Base-by-base conservation (phyloP, 2,797 vertebrate species). In the Limnodromus scolopaceus region DNA sequence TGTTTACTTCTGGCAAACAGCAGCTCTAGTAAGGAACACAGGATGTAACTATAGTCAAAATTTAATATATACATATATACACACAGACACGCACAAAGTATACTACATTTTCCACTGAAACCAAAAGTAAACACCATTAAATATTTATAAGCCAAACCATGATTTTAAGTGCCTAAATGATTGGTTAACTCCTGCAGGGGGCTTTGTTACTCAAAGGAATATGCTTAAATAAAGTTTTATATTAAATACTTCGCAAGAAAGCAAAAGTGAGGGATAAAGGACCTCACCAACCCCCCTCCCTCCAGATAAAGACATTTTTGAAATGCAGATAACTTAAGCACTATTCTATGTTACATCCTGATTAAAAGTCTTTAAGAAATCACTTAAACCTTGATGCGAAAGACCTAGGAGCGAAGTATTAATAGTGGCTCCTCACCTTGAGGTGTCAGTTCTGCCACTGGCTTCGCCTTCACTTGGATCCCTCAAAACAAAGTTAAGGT, bases 381-480 rank as follows among this genome's bases (percentile, higher is more conserved):
- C 46, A 60, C 41, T 75, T 87, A 94, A 94, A 91, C 75, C 63
- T 84, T 51, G 97, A 96, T 57, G 94, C 53, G 11, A 94, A 80
- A 97, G 96, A 89, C 96, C 97, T 95, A 78, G 93, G 93, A 96
- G 97, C 96, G 84, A 97, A 97, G 97, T 87, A 92, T 96, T 85
- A 93, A 97, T 93, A 95, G 97, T 96, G 96, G 96, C 97, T 97
- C 97, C 99, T 99, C 98, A 99, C 99, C 99, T 99, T 96, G 99
- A 98, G 90, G 99, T 98, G 97, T 99, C 99, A 93, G 98, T 98
- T 98, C 99, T 99, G 98, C 99, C 99, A 97, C 99, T 99, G 98
- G 99, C 98, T 98, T 99, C 99, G 81, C 98, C 99, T 98, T 99
- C 99, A 98, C 98, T 99, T 98, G 99, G 99, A 98, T 99, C 99